These are phyloP conservation scores for Atethmia centrago DNA, from an alignment of 2,888 invertebrate genomes.

Conservation along the genomic window DNA sequence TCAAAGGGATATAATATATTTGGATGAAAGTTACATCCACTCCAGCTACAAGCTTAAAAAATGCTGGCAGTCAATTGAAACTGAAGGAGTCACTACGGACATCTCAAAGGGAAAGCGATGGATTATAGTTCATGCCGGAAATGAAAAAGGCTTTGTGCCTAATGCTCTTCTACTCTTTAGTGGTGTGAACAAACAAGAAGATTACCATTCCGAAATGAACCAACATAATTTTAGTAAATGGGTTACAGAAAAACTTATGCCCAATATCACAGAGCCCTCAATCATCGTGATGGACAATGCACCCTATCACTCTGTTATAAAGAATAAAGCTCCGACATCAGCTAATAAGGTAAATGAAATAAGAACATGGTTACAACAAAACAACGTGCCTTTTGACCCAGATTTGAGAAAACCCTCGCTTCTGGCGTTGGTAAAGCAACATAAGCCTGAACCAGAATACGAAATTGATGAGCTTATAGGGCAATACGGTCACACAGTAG, in stretches of 20 bases:
- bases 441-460: not conserved
- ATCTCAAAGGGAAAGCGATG: conserved; percentile 9
- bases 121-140: conserved; percentile 11
- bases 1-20: no score
- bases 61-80: conserved; percentile 14
- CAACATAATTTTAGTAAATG: not conserved
- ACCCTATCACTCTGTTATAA: not conserved
- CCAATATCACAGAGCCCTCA: conserved; percentile 11
- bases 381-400: not conserved
- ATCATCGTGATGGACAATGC: conserved; percentile 4
- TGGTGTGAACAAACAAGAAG: conserved; percentile 1
- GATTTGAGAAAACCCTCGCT: not conserved
- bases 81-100: conserved; percentile 1
- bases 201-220: conserved; percentile 10
- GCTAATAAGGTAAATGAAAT: not conserved
- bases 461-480: not conserved
- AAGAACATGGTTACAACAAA: not conserved
- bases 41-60: conserved; percentile 7
- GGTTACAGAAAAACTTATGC: conserved; percentile 2
- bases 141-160: conserved; percentile 4
- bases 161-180: not conserved
- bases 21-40: conserved; percentile 6
- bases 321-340: conserved; percentile 5
- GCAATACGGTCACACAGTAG: not conserved
- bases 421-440: not conserved